phyloP scores from a whole-genome alignment of 2,113 vertebrate species.

The Lethenteron reissneri region DNA sequence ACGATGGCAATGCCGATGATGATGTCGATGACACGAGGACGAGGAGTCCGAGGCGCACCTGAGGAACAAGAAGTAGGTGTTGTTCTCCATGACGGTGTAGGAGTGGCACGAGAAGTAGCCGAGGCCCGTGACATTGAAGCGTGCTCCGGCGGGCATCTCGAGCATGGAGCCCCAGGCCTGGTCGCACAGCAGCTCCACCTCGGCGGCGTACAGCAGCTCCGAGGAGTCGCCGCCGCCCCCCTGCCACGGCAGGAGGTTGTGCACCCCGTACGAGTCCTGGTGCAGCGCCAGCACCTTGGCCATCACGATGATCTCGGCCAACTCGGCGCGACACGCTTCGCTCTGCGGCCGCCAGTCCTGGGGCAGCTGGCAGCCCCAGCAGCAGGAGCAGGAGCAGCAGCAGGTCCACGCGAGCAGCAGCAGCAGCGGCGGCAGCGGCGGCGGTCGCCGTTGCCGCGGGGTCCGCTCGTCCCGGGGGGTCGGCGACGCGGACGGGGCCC shows the following conservation, averaged over 20 bases:
- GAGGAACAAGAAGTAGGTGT: constrained; percentile 88
- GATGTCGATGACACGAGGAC: not conserved
- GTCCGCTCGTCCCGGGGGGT: too few species aligned
- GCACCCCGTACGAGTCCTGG: constrained; percentile 40
- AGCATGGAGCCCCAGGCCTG: constrained; percentile 98
- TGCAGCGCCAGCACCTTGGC: constrained; percentile 65
- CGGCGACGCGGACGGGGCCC: too few species aligned
- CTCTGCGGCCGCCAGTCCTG: constrained; percentile 76
- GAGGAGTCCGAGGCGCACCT: constrained; percentile 24
- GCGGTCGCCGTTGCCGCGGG: too few species aligned
- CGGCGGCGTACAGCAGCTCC: constrained; percentile 62
- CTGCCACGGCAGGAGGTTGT: constrained; percentile 56
- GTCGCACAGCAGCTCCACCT: constrained; percentile 80
- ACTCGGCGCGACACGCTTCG: constrained; percentile 66
- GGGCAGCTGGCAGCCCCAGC: constrained; percentile 48
- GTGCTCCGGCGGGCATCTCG: constrained; percentile 72
- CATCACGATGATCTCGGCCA: constrained; percentile 80
- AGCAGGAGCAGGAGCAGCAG: too few species aligned
- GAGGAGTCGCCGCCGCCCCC: constrained; percentile 13
- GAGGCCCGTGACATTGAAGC: constrained; percentile 67
- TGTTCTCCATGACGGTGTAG: constrained; percentile 67
- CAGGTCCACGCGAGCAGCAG: too few species aligned
- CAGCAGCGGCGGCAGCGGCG: too few species aligned
- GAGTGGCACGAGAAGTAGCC: constrained; percentile 91
- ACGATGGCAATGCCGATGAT: too few species aligned